Base-by-base conservation (phyloP, 2,797 vertebrate species). In the Gymnopithys bicolor region DNA sequence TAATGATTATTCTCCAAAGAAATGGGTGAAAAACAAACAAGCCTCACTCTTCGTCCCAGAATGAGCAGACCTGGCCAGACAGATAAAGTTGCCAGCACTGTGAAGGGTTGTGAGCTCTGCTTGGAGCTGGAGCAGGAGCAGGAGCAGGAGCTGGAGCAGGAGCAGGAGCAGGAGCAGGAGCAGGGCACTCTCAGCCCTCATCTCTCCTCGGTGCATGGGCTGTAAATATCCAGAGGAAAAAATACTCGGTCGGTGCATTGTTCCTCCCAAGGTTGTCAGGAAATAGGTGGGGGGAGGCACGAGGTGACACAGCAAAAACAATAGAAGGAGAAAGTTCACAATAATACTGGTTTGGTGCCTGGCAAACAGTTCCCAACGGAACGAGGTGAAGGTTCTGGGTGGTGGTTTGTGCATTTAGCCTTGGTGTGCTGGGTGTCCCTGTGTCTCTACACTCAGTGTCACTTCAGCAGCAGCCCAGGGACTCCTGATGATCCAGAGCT, bases 181-280 rank as follows among this genome's bases (percentile, higher is more conserved):
- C 37, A 30, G 32, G 33, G 30, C 56, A 90, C 32, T 28, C 58
- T 62, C 39, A 2, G 12, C 25, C 37, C 46, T 19, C 0, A 0
- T 8, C 49, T 32, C 37, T 53, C 19, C 43, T 55, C 0, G 0
- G 28, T 48, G 48, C 48, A 39, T 0, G 0, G 52, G 13, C 58
- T 67, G 71, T 37, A 73, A 81, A 87, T 37, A 69, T 86, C 55
- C 41, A 21, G 77, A 96, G 94, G 93, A 92, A 96, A 95, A 87
- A 96, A 84, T 86, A 81, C 48, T 49, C 10, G 0, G 63, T 39
- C 5, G 1, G 51, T 39, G 33, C 82, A 88, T 95, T 94, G 94
- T 97, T 95, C 67, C 19, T 95, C 70, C 66, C 79, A 91, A 84
- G 91, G 94, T 1, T 88, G 82, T 33, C 94, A 91, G 95, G 95